Percentiles rank a stretch among this genome's conserved stretches.
Conservation (phyloP, 2,888 invertebrate genomes). For the Embidobia sp. region DNA sequence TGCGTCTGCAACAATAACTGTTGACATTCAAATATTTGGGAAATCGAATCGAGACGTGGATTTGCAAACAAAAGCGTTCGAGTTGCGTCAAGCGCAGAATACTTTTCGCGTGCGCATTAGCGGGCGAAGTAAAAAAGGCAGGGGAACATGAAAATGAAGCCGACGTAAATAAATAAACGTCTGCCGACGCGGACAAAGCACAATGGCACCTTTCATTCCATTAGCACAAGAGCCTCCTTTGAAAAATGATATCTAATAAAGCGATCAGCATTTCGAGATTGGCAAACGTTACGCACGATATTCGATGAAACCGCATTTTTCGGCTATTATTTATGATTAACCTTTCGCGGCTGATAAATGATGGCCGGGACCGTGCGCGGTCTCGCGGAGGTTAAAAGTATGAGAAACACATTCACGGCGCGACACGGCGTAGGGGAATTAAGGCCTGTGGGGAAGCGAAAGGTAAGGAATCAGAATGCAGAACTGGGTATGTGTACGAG, state of each 20-base stretch:
- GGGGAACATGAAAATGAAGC: background rate
- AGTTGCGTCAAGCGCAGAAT: no score
- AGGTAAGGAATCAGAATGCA: constrained; percentile 26
- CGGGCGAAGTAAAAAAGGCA: no score
- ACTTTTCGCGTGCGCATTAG: no score
- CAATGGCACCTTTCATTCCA: constrained; percentile 30
- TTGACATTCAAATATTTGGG: no score
- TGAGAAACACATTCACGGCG: constrained; percentile 19
- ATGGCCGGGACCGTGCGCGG: constrained; percentile 8
- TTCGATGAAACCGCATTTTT: constrained; percentile 51
- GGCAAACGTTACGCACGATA: constrained; percentile 15
- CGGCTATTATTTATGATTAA: constrained; percentile 39
- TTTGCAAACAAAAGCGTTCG: no score
- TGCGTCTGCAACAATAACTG: no score
- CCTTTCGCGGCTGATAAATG: constrained; percentile 35
- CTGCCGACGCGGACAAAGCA: constrained; percentile 6
- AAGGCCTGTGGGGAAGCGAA: constrained; percentile 43
- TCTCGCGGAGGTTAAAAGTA: constrained; percentile 8
- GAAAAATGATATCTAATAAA: constrained; percentile 52
- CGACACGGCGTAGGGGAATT: constrained; percentile 23
- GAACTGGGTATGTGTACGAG: constrained; percentile 36
- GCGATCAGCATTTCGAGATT: constrained; percentile 25
- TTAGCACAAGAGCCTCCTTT: constrained; percentile 18
- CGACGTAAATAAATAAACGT: constrained; percentile 16
- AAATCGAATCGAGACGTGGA: no score